Evolutionary conservation across 1,140 invertebrate genomes (phyloP), one percentile per base, ranked within the genome.

Genomic region (Listronotus bonariensis): DNA sequence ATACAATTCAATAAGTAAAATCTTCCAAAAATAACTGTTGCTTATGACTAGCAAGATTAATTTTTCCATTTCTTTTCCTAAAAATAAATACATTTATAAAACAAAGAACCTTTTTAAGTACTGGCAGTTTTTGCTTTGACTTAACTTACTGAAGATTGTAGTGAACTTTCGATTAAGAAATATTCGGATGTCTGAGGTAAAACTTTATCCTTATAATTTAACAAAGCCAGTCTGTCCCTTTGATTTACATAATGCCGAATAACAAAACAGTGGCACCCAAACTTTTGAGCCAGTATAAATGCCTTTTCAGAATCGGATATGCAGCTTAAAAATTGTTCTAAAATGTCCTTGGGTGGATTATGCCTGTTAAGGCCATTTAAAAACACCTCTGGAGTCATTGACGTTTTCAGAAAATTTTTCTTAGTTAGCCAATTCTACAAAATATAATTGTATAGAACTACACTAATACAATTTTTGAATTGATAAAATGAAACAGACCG

Each of bases 211-310:
- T 81, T 82, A 66, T 84, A 84, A 42, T 80, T 78, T 0, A 79
- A 78, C 10, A 84, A 72, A 0, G 78, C 77, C 0, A 71, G 53
- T 18, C 82, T 71, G 72, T 84, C 82, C 61, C 80, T 81, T 63
- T 83, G 82, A 51, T 79, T 79, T 0, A 81, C 74, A n/a, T 80
- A 72, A 32, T 78, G 79, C 53, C 83, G 79, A 66, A 83, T 81
- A 8, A 84, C 78, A 43, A 81, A 80, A 9, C 76, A 70, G 67
- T 83, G 81, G 53, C 81, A 79, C 76, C 83, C 63, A 31, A 75
- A 60, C 63, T 73, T 72, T 42, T 71, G 59, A 17, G 73, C 75
- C 10, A 77, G 60, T 14, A 31, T 42, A 43, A 75, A 48, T 14
- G 68, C 57, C 46, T 51, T 71, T 7, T 74, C 72, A 31, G 20